Evolutionary conservation across 2,797 vertebrate species (phyloP).

Genomic region (Hyperoplus lanceolatus): DNA sequence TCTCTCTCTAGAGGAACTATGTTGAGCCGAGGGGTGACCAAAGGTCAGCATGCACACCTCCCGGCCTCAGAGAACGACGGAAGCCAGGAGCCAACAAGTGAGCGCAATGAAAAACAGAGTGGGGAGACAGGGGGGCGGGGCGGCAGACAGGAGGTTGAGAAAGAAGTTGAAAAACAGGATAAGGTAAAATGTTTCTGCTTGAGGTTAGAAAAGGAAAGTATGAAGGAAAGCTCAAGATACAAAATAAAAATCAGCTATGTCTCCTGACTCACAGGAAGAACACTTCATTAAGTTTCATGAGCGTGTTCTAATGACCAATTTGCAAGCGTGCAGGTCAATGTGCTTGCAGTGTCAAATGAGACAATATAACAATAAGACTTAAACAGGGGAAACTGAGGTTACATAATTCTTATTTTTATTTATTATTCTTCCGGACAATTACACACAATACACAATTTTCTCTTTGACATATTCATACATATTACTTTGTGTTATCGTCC

Average conservation of each 20-base stretch:
- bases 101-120: constrained; percentile 62
- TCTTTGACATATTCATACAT: no score
- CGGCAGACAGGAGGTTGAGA: constrained; percentile 24
- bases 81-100: constrained; percentile 73
- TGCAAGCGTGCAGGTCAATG: constrained; percentile 56
- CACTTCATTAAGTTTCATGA: constrained; percentile 51
- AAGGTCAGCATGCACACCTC: constrained; percentile 79
- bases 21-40: constrained; percentile 66
- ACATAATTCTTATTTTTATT: background rate
- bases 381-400: background rate
- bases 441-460: no score
- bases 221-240: constrained; percentile 2
- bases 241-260: constrained; percentile 32
- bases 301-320: constrained; percentile 56
- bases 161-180: constrained; percentile 80
- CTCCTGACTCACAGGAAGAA: constrained; percentile 46
- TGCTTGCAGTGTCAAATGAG: constrained; percentile 25
- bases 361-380: constrained; percentile 24
- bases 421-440: no score
- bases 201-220: constrained; percentile 23
- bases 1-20: constrained; percentile 60
- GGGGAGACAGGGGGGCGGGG: background rate
- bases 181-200: constrained; percentile 66
- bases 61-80: constrained; percentile 60
- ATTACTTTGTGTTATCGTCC: no score